Percentiles rank a stretch among this genome's conserved stretches.
These are phyloP conservation scores for Patella pellucida DNA, from an alignment of 2,888 invertebrate genomes.

Conservation along the genomic window DNA sequence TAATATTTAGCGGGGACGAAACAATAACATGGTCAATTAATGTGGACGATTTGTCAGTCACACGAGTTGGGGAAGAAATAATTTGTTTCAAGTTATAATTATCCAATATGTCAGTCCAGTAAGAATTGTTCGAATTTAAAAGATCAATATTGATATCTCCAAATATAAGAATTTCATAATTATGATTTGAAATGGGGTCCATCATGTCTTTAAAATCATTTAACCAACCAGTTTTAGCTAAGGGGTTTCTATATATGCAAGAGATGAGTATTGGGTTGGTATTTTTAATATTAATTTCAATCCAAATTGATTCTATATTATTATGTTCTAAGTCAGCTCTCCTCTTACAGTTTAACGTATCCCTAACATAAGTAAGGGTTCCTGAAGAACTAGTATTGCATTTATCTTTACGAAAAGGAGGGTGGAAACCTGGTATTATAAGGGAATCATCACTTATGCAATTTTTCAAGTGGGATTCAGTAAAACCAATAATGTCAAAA, in stretches of 20 bases:
- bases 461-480: too few relatives aligned
- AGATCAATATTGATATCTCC: not conserved
- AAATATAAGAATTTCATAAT: not conserved
- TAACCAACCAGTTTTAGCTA: not conserved
- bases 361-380: not conserved
- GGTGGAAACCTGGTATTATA: too few relatives aligned
- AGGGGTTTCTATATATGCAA: too few relatives aligned
- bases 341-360: not conserved
- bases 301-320: not conserved
- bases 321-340: not conserved
- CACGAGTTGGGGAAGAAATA: not conserved
- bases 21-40: conserved; percentile 1
- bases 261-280: not conserved
- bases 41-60: not conserved
- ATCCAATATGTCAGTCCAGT: not conserved
- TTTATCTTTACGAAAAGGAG: not conserved
- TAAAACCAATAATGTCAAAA: too few relatives aligned
- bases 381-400: not conserved
- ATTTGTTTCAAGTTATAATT: not conserved
- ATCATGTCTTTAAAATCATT: not conserved
- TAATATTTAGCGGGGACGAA: not conserved
- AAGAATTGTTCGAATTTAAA: not conserved
- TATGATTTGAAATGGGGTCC: not conserved
- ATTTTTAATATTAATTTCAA: not conserved
- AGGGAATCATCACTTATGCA: too few relatives aligned